Evolutionary conservation across 2,888 invertebrate species (phyloP), one percentile per base, ranked within the genome.

Genomic region (Aleiodes testaceus): DNA sequence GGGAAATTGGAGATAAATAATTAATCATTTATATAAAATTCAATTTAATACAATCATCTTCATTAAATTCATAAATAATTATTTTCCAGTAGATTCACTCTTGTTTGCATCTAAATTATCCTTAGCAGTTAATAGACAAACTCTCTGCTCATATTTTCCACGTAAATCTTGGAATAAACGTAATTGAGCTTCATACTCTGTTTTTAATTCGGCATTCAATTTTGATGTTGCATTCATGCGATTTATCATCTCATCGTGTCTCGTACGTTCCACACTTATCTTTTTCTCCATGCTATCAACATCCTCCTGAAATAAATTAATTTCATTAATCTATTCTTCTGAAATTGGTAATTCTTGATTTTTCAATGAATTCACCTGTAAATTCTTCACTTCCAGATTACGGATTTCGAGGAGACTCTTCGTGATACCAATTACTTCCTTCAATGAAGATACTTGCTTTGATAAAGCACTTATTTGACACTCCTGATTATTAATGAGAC

Each of bases 361-460:
- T 49, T n/a, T n/a, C 14, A 6, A 16, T n/a, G 49, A 49, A 49
- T 79, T 81, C 75, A 91, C 91, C 88, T 93, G 91, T 83, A 95
- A 90, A 85, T 95, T 94, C 70, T 93, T 92, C 16, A 94, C 92
- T 88, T 95, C 95, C 69, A 92, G 89, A 81, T 93, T 95, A 75
- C 95, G 91, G 59, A 95, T 93, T 80, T 93, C 92, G 20, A 95
- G 86, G 81, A 95, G 88, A 79, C 95, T 94, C 84, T 94, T 95
- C 1, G 95, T 95, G 72, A 95, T 94, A 9, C 90, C 87, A n/a
- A 94, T 91, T 53, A 95, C 95, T 82, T 95, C 95, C 84, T 94
- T 95, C 42, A 95, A 88, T 1, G 95, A 94, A 50, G 91, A 89
- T 6, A 94, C 93, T 86, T 95, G 94, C 6, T 91, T 91, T 30